Conservation (phyloP, 2,888 invertebrate species). For the Unio pictorum region DNA sequence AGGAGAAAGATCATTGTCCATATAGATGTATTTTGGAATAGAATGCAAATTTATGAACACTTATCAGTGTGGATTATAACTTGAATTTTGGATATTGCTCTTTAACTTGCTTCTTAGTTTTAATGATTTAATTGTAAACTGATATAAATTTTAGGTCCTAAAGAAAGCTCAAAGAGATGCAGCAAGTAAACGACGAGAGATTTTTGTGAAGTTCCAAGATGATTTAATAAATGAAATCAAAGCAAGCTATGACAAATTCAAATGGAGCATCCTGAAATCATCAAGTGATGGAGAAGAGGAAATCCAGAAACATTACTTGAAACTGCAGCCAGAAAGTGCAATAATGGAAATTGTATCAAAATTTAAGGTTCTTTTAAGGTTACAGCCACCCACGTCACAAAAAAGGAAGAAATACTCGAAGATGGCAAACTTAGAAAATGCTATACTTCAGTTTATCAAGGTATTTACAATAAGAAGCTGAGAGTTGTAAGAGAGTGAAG, state of each 20-base stretch:
- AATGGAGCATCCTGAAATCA: slow-evolving; percentile 43
- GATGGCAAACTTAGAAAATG: too few species aligned
- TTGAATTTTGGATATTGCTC: too few species aligned
- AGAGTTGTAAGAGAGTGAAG: too few species aligned
- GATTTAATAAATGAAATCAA: slow-evolving; percentile 47
- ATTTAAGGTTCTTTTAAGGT: slow-evolving; percentile 31
- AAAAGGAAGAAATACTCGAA: too few species aligned
- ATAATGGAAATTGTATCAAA: slow-evolving; percentile 54
- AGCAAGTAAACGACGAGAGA: slow-evolving; percentile 30
- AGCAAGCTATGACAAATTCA: slow-evolving; percentile 45
- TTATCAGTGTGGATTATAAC: too few species aligned
- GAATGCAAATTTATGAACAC: too few species aligned
- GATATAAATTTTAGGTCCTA: slow-evolving; percentile 48
- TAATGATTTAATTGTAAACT: too few species aligned
- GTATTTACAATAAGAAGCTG: too few species aligned
- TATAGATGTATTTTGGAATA: too few species aligned
- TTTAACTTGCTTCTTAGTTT: too few species aligned
- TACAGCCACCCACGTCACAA: neutral
- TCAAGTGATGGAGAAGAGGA: slow-evolving; percentile 36
- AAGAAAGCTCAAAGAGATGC: slow-evolving; percentile 66
- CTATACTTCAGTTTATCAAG: too few species aligned
- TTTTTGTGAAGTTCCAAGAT: slow-evolving; percentile 41
- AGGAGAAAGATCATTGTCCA: too few species aligned
- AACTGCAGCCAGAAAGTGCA: slow-evolving; percentile 48
- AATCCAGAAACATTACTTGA: slow-evolving; percentile 53